Conservation (phyloP, 1,140 invertebrate species). For the Drosophila lacertosa region DNA sequence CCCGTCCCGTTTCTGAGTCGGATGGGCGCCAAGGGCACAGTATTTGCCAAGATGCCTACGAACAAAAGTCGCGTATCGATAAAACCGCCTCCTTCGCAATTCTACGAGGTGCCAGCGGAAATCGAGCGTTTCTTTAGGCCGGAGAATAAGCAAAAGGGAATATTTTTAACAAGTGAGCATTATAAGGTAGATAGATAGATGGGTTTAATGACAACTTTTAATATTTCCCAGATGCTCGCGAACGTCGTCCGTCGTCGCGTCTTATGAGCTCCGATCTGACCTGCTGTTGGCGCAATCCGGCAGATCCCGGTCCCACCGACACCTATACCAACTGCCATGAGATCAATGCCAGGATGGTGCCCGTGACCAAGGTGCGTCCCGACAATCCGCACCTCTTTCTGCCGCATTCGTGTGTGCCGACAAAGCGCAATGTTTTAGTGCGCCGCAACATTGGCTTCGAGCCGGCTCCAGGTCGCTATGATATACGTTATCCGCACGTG, state of each 20-base stretch:
- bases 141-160: conserved; percentile 63
- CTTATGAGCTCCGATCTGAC: conserved; percentile 45
- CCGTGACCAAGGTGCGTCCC: background rate
- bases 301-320: conserved; percentile 59
- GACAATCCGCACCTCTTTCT: conserved; percentile 70
- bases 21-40: conserved; percentile 55
- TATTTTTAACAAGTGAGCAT: conserved; percentile 74
- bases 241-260: conserved; percentile 48
- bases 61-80: conserved; percentile 47
- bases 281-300: conserved; percentile 59
- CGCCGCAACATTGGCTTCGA: conserved; percentile 56
- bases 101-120: conserved; percentile 59
- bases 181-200: no score
- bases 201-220: no score
- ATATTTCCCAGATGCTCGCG: conserved; percentile 66
- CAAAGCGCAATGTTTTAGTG: conserved; percentile 14
- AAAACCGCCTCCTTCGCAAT: conserved; percentile 43
- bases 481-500: conserved; percentile 47
- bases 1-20: conserved; percentile 40
- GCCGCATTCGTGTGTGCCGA: conserved; percentile 53
- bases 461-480: conserved; percentile 68
- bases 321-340: conserved; percentile 36
- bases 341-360: conserved; percentile 9
- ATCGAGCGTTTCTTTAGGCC: conserved; percentile 47
- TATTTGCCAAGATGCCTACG: conserved; percentile 52